phyloP scores from a whole-genome alignment of 1,140 invertebrate species.

The Drosophila sp. region DNA sequence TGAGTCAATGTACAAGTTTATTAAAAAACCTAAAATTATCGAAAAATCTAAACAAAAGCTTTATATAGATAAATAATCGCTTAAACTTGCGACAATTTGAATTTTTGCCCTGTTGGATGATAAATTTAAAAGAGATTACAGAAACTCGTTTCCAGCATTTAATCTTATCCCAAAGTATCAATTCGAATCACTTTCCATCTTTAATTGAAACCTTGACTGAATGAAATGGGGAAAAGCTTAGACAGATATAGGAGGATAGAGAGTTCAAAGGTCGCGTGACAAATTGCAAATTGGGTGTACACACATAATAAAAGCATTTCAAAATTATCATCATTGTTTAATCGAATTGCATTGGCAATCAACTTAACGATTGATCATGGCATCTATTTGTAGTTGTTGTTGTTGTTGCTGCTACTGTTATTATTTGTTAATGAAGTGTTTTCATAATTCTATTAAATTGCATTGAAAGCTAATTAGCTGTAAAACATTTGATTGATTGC shows the following conservation, averaged over 20 bases:
- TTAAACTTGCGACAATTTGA: no score
- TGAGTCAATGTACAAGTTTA: slow-evolving; percentile 13
- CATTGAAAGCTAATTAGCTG: slow-evolving; percentile 32
- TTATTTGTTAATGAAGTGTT: slow-evolving; percentile 44
- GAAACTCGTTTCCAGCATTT: neutral
- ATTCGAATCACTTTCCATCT: slow-evolving; percentile 1
- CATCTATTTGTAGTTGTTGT: neutral
- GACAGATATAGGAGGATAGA: neutral
- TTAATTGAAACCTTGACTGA: neutral
- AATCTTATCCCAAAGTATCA: neutral
- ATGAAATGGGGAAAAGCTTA: no score
- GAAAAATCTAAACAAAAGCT: no score
- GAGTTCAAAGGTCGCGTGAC: slow-evolving; percentile 7
- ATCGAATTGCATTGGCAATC: neutral
- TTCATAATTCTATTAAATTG: slow-evolving; percentile 49
- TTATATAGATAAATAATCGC: no score
- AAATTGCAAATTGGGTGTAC: neutral
- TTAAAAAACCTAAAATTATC: no score
- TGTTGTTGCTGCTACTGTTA: neutral
- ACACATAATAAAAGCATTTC: slow-evolving; percentile 1
- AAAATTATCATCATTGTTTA: slow-evolving; percentile 6
- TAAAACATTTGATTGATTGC: slow-evolving; percentile 47
- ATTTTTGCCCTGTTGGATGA: no score
- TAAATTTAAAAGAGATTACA: no score
- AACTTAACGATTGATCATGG: slow-evolving; percentile 22